phyloP scores from a whole-genome alignment of 2,113 vertebrate species.

The Sphyrna mokarran region DNA sequence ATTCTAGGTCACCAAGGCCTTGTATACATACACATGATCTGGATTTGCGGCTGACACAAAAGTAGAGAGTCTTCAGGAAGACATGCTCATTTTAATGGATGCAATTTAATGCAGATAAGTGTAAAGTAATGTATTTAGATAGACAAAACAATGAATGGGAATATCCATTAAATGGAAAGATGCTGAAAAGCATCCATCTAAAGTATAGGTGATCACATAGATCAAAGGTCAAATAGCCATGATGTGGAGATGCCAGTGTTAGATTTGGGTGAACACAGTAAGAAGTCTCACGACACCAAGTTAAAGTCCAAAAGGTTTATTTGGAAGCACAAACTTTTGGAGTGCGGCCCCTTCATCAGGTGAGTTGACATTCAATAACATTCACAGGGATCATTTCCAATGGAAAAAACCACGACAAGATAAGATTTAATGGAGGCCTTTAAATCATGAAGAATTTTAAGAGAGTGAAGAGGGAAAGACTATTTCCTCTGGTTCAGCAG shows the following conservation, averaged over 20 bases:
- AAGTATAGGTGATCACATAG: neutral
- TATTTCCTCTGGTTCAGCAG: neutral
- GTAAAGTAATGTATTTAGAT: neutral
- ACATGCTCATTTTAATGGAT: neutral
- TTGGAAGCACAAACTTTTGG: no score
- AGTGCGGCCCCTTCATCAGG: no score
- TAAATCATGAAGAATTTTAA: neutral
- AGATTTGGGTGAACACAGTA: no score
- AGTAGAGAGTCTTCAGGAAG: neutral
- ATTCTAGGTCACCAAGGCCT: no score
- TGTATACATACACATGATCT: neutral
- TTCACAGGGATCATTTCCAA: neutral
- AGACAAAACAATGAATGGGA: neutral
- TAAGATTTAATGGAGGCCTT: neutral
- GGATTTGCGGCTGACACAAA: neutral
- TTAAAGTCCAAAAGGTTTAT: no score
- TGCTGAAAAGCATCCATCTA: neutral
- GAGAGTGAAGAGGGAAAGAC: neutral
- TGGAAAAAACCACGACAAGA: neutral
- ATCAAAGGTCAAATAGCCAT: neutral
- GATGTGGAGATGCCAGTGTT: no score
- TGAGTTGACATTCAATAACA: no score
- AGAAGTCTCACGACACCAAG: no score
- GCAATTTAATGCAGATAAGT: neutral
- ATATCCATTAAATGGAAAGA: neutral